Evolutionary conservation across 2,113 vertebrate species (phyloP).

Genomic region (Phaethon lepturus): DNA sequence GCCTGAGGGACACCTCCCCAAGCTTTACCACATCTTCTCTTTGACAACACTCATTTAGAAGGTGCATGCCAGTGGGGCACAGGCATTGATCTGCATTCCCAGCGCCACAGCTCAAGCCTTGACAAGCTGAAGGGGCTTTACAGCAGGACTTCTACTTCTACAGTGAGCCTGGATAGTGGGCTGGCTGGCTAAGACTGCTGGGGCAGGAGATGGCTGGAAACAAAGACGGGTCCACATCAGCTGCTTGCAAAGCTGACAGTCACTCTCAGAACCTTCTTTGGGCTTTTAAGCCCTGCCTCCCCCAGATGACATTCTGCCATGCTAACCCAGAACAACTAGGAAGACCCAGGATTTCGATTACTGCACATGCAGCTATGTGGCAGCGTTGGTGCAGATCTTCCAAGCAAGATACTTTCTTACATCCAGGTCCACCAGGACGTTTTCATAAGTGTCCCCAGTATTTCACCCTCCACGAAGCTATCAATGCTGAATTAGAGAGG

Average conservation of each 20-base stretch:
- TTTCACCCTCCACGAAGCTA: background rate
- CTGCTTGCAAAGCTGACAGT: background rate
- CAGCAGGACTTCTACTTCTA: background rate
- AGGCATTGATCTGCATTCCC: rapidly evolving
- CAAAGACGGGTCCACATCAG: background rate
- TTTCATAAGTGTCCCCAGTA: background rate
- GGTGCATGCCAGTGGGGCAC: background rate
- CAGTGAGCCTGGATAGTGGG: background rate
- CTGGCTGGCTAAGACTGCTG: background rate
- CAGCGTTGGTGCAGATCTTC: background rate
- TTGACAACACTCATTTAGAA: background rate
- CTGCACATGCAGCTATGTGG: background rate
- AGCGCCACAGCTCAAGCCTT: background rate
- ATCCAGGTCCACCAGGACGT: background rate
- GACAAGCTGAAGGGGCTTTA: background rate
- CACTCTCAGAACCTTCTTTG: background rate
- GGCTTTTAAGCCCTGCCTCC: background rate
- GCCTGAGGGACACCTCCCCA: background rate
- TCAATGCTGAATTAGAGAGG: background rate
- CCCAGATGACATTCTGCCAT: background rate
- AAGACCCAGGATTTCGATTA: background rate
- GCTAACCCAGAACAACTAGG: background rate
- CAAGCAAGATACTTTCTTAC: background rate
- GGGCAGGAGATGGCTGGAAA: background rate
- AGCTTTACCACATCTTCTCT: rapidly evolving